Conservation (phyloP, 23 tunicate genomes). For the Diplosoma virens region DNA sequence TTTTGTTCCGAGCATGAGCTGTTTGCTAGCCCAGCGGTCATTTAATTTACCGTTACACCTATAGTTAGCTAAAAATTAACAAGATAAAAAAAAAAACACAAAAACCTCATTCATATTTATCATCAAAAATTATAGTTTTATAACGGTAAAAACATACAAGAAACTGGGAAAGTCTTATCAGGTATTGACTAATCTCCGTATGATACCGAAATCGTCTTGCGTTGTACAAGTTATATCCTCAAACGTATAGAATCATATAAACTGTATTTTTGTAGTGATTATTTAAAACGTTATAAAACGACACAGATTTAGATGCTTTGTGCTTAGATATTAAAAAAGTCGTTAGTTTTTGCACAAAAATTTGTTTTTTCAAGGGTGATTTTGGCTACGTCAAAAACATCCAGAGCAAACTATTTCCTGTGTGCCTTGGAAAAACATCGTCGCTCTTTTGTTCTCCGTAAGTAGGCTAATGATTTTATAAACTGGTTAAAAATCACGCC, state of each 20-base stretch:
- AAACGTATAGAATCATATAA: too few species aligned
- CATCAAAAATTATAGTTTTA: conserved; percentile 12
- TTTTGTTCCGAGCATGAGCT: conserved; percentile 18
- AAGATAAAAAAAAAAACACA: neutral
- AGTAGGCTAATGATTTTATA: neutral
- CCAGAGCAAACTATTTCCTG: neutral
- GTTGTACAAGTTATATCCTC: too few species aligned
- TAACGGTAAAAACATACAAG: neutral
- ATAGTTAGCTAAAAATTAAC: neutral
- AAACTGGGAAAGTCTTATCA: conserved; percentile 10
- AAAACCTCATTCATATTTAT: neutral
- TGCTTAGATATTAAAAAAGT: too few species aligned
- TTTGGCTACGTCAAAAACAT: conserved; percentile 56
- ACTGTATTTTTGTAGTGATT: too few species aligned
- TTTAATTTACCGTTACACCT: conserved; percentile 21
- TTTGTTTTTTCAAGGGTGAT: conserved; percentile 45
- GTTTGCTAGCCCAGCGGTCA: conserved; percentile 28
- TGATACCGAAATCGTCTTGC: neutral
- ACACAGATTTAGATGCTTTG: too few species aligned
- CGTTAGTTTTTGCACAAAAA: too few species aligned
- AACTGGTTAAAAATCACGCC: neutral
- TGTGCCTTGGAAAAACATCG: conserved; percentile 5
- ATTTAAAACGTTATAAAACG: too few species aligned
- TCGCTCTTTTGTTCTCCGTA: conserved; percentile 45
- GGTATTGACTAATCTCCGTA: neutral